phyloP scores from a whole-genome alignment of 2,113 vertebrate species.

The Phyllopteryx taeniolatus region DNA sequence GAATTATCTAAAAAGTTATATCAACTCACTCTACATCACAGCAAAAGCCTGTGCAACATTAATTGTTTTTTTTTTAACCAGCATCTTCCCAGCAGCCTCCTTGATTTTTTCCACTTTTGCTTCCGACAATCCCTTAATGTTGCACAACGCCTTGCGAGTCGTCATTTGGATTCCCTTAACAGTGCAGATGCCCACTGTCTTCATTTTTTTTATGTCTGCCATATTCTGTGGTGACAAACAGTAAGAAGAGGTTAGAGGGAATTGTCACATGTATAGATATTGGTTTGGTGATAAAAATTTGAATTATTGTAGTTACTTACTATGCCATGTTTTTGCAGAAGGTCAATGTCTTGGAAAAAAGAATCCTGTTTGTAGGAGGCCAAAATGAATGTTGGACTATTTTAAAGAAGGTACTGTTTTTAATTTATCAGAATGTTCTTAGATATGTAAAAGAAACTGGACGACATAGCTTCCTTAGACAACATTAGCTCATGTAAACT shows the following conservation, averaged over 20 bases:
- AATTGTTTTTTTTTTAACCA: slow-evolving; percentile 73
- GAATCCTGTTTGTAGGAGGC: slow-evolving; percentile 77
- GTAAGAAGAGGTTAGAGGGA: not conserved
- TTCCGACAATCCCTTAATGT: slow-evolving; percentile 94
- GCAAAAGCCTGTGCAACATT: not conserved
- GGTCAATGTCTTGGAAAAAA: slow-evolving; percentile 96
- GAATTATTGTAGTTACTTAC: slow-evolving; percentile 75
- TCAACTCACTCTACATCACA: not conserved
- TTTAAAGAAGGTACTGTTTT: not conserved
- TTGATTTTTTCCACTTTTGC: slow-evolving; percentile 99
- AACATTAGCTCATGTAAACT: not conserved
- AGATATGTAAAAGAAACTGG: not conserved
- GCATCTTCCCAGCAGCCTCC: slow-evolving; percentile 94
- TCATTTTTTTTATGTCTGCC: slow-evolving; percentile 97
- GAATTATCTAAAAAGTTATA: not conserved
- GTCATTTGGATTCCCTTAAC: slow-evolving; percentile 98
- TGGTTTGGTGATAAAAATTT: not conserved
- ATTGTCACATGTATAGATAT: not conserved
- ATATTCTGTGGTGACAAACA: slow-evolving; percentile 76
- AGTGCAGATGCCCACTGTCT: slow-evolving; percentile 93
- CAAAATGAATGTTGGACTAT: not conserved
- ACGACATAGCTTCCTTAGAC: too few species aligned
- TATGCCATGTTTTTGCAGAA: slow-evolving; percentile 96
- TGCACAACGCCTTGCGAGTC: slow-evolving; percentile 88
- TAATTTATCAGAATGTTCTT: not conserved